phyloP scores from a whole-genome alignment of 2,797 vertebrate genomes.

The Macropus fuliginosus region DNA sequence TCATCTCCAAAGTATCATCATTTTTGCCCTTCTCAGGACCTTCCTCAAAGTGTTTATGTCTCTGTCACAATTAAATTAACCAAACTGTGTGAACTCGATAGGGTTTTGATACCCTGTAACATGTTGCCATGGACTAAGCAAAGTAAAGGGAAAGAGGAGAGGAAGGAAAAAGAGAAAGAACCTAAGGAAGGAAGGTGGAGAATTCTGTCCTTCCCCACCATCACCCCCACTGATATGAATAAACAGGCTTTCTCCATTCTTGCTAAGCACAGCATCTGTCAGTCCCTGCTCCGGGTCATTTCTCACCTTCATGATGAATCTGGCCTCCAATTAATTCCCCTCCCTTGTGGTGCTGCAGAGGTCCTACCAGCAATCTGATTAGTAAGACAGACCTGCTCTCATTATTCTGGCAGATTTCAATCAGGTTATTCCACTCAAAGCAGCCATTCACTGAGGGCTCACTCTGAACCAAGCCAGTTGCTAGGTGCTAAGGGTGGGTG shows the following conservation, averaged over 20 bases:
- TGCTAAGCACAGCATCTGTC: background rate
- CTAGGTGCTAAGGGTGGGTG: background rate
- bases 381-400: background rate
- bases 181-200: background rate
- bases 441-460: background rate
- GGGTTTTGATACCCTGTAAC: background rate
- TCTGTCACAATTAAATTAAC: background rate
- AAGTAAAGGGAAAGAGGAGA: background rate
- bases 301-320: constrained; percentile 57
- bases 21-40: background rate
- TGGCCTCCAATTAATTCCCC: constrained; percentile 70
- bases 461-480: background rate
- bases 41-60: background rate
- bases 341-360: constrained; percentile 35
- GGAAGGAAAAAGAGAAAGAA: fast-evolving
- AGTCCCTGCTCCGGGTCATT: constrained; percentile 4
- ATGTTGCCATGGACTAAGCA: background rate
- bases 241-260: constrained; percentile 19
- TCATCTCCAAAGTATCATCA: background rate
- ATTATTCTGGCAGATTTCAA: background rate
- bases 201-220: background rate
- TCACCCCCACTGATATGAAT: constrained; percentile 13
- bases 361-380: constrained; percentile 52
- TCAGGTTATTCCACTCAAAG: background rate
- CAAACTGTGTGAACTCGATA: background rate